Base-by-base conservation (phyloP, 2,797 vertebrate genomes). In the Dromococcyx pavoninus region DNA sequence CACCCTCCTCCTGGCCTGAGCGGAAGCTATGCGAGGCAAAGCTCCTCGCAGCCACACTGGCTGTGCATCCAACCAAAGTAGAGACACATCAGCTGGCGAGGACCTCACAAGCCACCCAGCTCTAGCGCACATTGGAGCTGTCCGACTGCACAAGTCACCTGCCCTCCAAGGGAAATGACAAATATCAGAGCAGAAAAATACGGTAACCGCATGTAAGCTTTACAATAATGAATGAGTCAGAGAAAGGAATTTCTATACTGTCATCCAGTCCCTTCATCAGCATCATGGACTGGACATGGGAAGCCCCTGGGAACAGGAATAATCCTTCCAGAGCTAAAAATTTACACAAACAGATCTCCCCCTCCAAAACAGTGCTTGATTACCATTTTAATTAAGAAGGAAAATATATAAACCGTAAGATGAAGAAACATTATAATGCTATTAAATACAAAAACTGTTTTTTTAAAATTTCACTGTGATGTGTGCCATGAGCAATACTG, bases 41-140 rank as follows among this genome's bases (percentile, higher is more conserved):
- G 75, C 67, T 79, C 33, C 58, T 56, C 7, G 1, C 23, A 76
- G 57, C 41, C 21, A 19, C 2, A 0, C 13, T 58, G 1, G 0
- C 65, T 30, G n/a, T 1, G 1, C 27, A 46, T 9, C 53, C 37
- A 32, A 48, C 18, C 25, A 30, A 64, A 39, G 6, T 43, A 43
- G 50, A 57, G 39, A 16, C 27, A 57, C 2, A 1, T 13, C 83
- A 22, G 13, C 56, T 9, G n/a, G 41, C 7, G 46, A 79, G 61
- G 56, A 28, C 32, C 44, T 79, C 64, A 9, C n/a, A 72, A 37
- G 51, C 35, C 5, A 43, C 64, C 60, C n/a, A 85, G 15, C 7
- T 48, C 56, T 61, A 57, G 37, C 32, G 57, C 43, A 10, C 46
- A 27, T 30, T 1, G 4, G 60, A 62, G 30, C 43, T n/a, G 8